These are phyloP conservation scores for Phataginus tetradactyla DNA, from an alignment of 2,797 vertebrate species.

Conservation along the genomic window DNA sequence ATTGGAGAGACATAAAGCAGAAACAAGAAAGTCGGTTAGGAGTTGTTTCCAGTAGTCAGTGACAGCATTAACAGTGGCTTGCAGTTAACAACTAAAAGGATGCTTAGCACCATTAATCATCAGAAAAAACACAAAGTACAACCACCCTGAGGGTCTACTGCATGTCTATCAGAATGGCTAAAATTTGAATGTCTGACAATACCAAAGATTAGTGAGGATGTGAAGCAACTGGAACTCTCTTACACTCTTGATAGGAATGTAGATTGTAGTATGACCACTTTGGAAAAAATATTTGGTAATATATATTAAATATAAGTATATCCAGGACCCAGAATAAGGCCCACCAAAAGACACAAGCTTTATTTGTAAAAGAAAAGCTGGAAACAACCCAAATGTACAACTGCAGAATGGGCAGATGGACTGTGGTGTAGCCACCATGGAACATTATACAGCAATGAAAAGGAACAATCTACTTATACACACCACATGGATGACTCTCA, in stretches of 20 bases:
- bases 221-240: not conserved
- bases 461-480: not conserved
- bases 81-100: not conserved
- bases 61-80: not conserved
- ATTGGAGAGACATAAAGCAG: not conserved
- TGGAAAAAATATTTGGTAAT: not conserved
- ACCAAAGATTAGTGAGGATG: not conserved
- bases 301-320: slow-evolving; percentile 4
- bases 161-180: not conserved
- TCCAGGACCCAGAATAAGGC: not conserved
- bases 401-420: not conserved
- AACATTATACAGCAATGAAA: not conserved
- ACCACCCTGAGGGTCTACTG: not conserved
- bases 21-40: not conserved
- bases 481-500: not conserved
- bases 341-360: not conserved
- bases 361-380: not conserved
- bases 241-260: not conserved
- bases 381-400: not conserved
- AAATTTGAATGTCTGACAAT: not conserved
- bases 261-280: not conserved
- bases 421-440: not conserved
- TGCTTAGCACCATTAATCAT: not conserved
- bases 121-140: not conserved
- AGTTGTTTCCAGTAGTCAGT: not conserved